A percentile compares a stretch with the other conserved stretches of the same genome.
Evolutionary conservation across 92 coral and sea anemone species (phyloP).

Genomic region (Paragorgia papillata): DNA sequence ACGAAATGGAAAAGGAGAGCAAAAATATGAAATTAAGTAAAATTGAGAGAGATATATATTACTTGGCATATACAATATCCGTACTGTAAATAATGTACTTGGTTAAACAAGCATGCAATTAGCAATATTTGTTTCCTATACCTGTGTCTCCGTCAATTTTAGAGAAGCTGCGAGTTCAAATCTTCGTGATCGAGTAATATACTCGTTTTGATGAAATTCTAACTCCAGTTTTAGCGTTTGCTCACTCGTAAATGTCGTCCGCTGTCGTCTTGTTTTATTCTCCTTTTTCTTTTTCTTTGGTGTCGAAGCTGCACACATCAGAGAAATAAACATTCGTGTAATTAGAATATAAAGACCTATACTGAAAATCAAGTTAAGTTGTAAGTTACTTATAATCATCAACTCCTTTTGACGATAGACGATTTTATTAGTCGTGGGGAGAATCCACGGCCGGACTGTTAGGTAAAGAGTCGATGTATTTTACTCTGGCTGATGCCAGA

Average conservation of each 20-base stretch:
- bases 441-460: too few relatives aligned
- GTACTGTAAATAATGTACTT: too few relatives aligned
- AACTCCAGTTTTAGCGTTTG: slow-evolving; percentile 94
- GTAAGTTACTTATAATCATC: too few relatives aligned
- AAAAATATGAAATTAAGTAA: too few relatives aligned
- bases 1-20: too few relatives aligned
- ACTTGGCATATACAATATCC: too few relatives aligned
- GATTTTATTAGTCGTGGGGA: too few relatives aligned
- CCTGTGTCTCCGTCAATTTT: slow-evolving; percentile 92
- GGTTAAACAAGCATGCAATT: too few relatives aligned
- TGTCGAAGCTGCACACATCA: slow-evolving; percentile 37
- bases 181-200: slow-evolving; percentile 94
- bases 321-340: not conserved
- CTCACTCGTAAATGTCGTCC: slow-evolving; percentile 98
- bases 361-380: not conserved
- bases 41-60: too few relatives aligned
- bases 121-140: not conserved
- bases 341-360: not conserved
- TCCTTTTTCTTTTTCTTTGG: slow-evolving; percentile 93
- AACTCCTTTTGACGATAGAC: too few relatives aligned
- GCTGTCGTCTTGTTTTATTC: slow-evolving; percentile 88
- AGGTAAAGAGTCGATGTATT: too few relatives aligned
- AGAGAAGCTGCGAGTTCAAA: slow-evolving; percentile 97
- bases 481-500: too few relatives aligned
- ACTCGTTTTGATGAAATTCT: slow-evolving; percentile 97